Conservation (phyloP, 2,797 vertebrate genomes). For the Morelia viridis region DNA sequence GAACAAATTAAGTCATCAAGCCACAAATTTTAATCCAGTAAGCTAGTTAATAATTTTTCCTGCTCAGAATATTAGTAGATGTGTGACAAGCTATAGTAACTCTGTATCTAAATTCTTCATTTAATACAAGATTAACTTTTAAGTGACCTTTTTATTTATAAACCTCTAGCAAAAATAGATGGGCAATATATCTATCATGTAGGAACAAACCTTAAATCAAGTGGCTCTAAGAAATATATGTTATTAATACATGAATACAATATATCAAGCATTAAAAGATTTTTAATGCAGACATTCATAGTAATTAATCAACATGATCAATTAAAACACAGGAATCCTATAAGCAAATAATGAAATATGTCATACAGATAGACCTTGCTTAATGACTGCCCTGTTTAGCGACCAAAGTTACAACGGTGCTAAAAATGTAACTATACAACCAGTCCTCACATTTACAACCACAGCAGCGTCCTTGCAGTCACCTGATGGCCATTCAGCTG, state of each 20-base stretch:
- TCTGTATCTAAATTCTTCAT: not conserved
- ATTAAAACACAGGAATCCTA: not conserved
- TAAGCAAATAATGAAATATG: not conserved
- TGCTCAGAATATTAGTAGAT: not conserved
- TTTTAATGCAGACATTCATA: not conserved
- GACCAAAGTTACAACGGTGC: not conserved
- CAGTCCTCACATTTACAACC: too few species aligned
- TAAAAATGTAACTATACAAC: too few species aligned
- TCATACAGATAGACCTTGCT: not conserved
- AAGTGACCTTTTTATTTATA: not conserved
- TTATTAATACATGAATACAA: not conserved
- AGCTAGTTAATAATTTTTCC: not conserved
- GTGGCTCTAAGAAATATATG: not conserved
- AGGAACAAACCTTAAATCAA: not conserved
- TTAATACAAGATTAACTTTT: not conserved
- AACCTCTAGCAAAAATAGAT: not conserved
- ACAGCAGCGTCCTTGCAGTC: too few species aligned
- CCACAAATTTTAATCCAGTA: not conserved
- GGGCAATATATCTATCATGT: not conserved
- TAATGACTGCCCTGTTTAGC: not conserved
- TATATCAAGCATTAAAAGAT: not conserved
- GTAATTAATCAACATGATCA: not conserved
- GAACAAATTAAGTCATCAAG: not conserved
- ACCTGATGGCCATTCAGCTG: too few species aligned
- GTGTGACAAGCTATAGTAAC: not conserved